Base-by-base conservation (phyloP, 2,888 invertebrate genomes). In the Harpagoxenus sublaevis region DNA sequence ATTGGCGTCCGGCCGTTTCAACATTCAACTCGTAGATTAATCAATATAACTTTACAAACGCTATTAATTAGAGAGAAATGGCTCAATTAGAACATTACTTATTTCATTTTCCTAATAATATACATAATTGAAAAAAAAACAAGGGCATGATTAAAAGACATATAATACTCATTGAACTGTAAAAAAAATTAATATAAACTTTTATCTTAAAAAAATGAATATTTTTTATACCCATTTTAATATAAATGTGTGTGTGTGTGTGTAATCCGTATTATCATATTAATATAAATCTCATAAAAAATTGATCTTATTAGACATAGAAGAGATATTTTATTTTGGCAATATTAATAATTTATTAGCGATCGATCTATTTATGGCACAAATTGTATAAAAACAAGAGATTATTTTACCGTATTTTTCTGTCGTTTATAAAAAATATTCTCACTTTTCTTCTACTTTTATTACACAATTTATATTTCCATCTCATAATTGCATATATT, bases 1-100 rank as follows among this genome's bases (percentile, higher is more conserved):
- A 55, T 68, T 68, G 39, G 39, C 71, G 55, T 53, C 23, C 39
- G 23, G 8, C 23, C 71, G 66, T 68, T 45, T 18, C 48, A 51
- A 51, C 31, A 8, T 68, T 31, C 66, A 68, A 51, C 48, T 4
- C 66, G 4, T 28, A 48, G 48, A 48, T 66, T 66, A 48, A 66
- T 48, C 31, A 9, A 68, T 31, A 31, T 68, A 48, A 68, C 18
- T 42, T 65, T 48, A 10, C 18, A 68, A 51, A 31, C 31, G 6
- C 65, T 28, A 23, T 42, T 62, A 18, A 31, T 63, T 39, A 39
- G 23, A 12, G 23, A 63, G 12, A 39, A n/a, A 65, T 3, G 15
- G 3, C 23, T 42, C 42, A 42, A 45, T 23, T 65, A 12, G 5
- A 8, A 0, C 23, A 39, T 31, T 62, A 39, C 4, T 62, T 62